Conservation (phyloP, 2,797 vertebrate species). For the Myripristis jacobus region DNA sequence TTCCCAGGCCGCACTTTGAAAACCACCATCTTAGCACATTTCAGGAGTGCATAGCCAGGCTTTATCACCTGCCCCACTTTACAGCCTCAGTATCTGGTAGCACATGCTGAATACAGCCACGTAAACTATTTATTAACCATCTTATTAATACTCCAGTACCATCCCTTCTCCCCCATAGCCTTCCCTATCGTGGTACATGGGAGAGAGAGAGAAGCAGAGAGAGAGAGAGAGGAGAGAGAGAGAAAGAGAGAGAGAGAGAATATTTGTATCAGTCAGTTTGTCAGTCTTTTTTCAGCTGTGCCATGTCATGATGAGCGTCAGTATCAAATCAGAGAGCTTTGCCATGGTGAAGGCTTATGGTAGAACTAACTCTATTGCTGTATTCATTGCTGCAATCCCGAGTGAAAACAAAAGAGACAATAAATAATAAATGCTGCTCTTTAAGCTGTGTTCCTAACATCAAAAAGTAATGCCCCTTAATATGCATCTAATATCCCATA, state of each 20-base stretch:
- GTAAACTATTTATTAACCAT: neutral
- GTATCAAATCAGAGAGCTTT: slow-evolving; percentile 22
- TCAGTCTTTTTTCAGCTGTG: slow-evolving; percentile 8
- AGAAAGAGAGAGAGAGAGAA: neutral
- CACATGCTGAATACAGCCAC: neutral
- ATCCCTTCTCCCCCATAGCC: neutral
- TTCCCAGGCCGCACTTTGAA: too few species aligned
- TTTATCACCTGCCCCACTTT: slow-evolving; percentile 19
- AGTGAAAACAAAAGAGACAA: slow-evolving; percentile 74
- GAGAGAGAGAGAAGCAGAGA: too few species aligned
- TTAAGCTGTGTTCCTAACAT: slow-evolving; percentile 81
- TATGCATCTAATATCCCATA: slow-evolving; percentile 77
- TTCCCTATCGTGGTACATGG: neutral
- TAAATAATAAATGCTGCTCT: slow-evolving; percentile 82
- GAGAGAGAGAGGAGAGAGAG: neutral
- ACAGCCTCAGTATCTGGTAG: slow-evolving; percentile 18
- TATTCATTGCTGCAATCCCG: slow-evolving; percentile 51
- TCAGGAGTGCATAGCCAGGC: neutral
- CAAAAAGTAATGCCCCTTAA: slow-evolving; percentile 80
- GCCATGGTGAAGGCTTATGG: slow-evolving; percentile 16
- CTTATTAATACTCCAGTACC: neutral
- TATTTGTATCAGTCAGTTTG: slow-evolving; percentile 1
- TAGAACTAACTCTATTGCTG: slow-evolving; percentile 31
- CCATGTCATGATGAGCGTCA: slow-evolving; percentile 12
- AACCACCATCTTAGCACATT: slow-evolving; percentile 1